phyloP scores from a whole-genome alignment of 35 echinoderm and acorn worm species.

The Ophiothrix spiculata region DNA sequence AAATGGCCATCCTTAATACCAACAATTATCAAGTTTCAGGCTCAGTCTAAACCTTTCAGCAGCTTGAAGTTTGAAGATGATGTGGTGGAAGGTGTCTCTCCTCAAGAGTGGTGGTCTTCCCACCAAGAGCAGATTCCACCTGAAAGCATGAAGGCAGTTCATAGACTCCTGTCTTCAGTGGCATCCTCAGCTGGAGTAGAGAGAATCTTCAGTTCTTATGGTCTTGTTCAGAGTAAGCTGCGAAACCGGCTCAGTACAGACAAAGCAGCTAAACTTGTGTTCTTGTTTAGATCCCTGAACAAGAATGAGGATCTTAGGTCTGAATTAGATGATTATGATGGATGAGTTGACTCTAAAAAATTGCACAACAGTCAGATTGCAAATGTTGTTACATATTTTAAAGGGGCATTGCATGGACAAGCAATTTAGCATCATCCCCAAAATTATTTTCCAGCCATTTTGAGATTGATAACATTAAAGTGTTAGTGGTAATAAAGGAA shows the following conservation, averaged over 20 bases:
- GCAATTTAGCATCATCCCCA: too few species aligned
- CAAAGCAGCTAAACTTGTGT: conserved; percentile 36
- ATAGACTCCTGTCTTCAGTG: conserved; percentile 12
- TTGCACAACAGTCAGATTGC: too few species aligned
- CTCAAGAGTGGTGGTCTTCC: conserved; percentile 14
- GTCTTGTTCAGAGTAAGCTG: conserved; percentile 28
- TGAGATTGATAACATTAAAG: too few species aligned
- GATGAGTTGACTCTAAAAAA: too few species aligned
- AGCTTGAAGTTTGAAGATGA: conserved; percentile 29
- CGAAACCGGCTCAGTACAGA: conserved; percentile 20
- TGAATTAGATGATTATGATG: too few species aligned
- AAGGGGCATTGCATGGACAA: too few species aligned
- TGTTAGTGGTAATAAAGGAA: too few species aligned
- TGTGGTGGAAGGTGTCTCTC: not conserved
- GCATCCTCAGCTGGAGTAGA: conserved; percentile 33
- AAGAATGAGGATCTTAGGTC: conserved; percentile 21
- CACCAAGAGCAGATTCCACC: not conserved
- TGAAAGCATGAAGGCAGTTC: not conserved
- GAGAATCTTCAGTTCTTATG: conserved; percentile 35
- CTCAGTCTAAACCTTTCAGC: conserved; percentile 13
- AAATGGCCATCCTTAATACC: conserved; percentile 48
- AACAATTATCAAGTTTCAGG: conserved; percentile 40
- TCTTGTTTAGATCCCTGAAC: conserved; percentile 31
- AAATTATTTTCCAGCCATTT: too few species aligned
- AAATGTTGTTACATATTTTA: too few species aligned